A percentile compares a stretch with the other conserved stretches of the same genome.
Evolutionary conservation across 2,888 invertebrate genomes (phyloP).

Genomic region (Polyommatus icarus): DNA sequence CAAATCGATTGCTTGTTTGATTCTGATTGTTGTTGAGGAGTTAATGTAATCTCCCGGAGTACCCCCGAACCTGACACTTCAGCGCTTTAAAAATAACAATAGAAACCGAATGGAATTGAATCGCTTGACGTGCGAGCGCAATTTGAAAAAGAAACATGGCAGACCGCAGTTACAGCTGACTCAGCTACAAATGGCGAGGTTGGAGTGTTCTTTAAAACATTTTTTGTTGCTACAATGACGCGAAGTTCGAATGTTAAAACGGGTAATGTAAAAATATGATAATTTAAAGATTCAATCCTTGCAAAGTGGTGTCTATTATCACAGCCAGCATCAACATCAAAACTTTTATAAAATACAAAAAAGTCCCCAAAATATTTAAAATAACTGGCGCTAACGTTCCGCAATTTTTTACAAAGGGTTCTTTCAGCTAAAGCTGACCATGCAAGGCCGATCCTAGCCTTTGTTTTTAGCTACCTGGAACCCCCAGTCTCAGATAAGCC

Average conservation of each 20-base stretch:
- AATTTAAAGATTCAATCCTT: not conserved
- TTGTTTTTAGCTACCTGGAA: constrained; percentile 39
- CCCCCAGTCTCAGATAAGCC: constrained; percentile 39
- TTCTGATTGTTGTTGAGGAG: constrained; percentile 14
- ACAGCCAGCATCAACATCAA: too few relatives aligned
- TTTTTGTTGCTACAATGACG: constrained; percentile 11
- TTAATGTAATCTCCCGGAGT: constrained; percentile 30
- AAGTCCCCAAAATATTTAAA: not conserved
- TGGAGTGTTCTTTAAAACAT: constrained; percentile 17
- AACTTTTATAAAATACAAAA: too few relatives aligned
- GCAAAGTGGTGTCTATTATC: too few relatives aligned
- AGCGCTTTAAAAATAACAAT: constrained; percentile 41
- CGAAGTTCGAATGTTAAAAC: not conserved
- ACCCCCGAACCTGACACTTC: constrained; percentile 36
- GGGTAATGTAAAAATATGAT: not conserved
- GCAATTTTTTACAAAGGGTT: not conserved
- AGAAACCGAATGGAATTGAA: constrained; percentile 44
- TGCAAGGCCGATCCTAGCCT: constrained; percentile 24
- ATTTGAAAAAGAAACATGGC: constrained; percentile 66
- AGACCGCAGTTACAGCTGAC: constrained; percentile 65
- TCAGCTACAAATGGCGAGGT: constrained; percentile 53
- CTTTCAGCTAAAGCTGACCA: not conserved
- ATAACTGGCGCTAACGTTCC: constrained; percentile 3
- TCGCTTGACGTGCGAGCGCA: constrained; percentile 48
- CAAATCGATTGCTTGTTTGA: constrained; percentile 7